These are phyloP conservation scores for Cantharis nigra DNA, from an alignment of 2,888 invertebrate genomes.

Conservation along the genomic window DNA sequence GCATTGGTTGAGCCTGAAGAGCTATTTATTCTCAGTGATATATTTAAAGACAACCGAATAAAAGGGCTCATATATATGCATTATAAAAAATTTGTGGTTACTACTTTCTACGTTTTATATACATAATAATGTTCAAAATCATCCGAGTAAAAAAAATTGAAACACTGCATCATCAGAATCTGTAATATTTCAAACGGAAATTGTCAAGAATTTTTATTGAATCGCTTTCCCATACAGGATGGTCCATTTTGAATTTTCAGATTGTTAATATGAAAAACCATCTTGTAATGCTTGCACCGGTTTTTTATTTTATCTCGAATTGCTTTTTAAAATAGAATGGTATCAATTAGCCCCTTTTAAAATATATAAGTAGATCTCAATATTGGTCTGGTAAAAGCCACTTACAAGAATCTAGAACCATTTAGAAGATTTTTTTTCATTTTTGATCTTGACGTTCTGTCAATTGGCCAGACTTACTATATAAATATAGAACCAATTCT, in stretches of 20 bases:
- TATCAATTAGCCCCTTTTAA: no score
- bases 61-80: neutral
- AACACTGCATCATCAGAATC: neutral
- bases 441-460: no score
- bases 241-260: neutral
- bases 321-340: no score
- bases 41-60: constrained; percentile 18
- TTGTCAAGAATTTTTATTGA: neutral
- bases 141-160: neutral
- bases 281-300: no score
- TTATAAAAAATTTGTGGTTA: neutral
- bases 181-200: neutral
- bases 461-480: no score
- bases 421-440: no score
- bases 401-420: no score
- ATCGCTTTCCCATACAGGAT: neutral
- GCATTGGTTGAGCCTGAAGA: constrained; percentile 19
- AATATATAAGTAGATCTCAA: no score
- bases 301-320: no score
- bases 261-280: no score
- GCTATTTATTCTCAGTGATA: constrained; percentile 21
- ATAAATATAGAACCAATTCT: no score
- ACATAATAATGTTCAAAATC: neutral
- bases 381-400: no score
- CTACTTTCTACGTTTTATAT: neutral